Base-by-base conservation (phyloP, 1,140 invertebrate genomes). In the Ridgeia piscesae region DNA sequence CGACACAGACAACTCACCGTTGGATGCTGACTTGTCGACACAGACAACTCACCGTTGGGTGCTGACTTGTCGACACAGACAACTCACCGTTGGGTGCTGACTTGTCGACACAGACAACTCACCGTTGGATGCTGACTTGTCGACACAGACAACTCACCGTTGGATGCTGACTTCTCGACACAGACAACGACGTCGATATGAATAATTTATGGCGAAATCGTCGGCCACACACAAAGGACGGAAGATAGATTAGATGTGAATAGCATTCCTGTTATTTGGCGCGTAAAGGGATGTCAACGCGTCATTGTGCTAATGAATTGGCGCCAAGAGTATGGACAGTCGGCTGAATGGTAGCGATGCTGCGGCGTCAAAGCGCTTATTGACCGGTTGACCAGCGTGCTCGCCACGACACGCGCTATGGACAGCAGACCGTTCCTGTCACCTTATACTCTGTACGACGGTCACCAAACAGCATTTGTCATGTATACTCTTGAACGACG, bases 181-280 rank as follows among this genome's bases (percentile, higher is more conserved):
- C n/a, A 77, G 27, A 77, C 58, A 77, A 77, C 58, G 17, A 21
- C 58, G 58, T 17, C 58, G 0, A 77, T 77, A 77, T 77, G 27
- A 77, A 77, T 77, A 77, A 77, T 77, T 77, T 77, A 77, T 77
- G 27, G 14, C 58, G 58, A 77, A 77, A 1, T 31, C 58, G 58
- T 77, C 58, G 58, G 27, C 58, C 58, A 77, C 58, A 6, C 58
- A 77, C 58, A 77, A 77, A 77, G 58, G 58, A 77, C 58, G 58
- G 58, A 77, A 21, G 58, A 21, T 77, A 77, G 58, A 77, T 77
- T 77, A 31, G 58, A 77, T 21, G 27, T 77, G 58, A 77, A 77
- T 77, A 77, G 27, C 58, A 77, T 77, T 77, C 58, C 58, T 77
- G 58, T 77, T 77, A 77, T 77, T 77, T 77, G 58, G 58, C 58